Evolutionary conservation across 2,113 vertebrate species (phyloP).

Genomic region (Hyla sarda): DNA sequence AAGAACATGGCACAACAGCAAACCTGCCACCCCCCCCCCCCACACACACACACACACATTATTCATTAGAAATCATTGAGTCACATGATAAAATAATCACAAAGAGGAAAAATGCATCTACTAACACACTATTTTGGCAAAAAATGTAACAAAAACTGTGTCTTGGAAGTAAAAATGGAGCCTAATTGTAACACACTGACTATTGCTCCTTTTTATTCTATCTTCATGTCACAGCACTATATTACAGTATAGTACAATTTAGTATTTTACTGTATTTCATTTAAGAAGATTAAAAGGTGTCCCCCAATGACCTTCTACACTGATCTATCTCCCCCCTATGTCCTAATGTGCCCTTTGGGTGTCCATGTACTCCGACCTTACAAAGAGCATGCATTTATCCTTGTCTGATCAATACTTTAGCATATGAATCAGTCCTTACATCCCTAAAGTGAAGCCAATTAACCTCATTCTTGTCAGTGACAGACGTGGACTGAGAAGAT

Average conservation of each 20-base stretch:
- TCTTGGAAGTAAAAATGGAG: background rate
- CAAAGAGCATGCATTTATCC: slow-evolving; percentile 25
- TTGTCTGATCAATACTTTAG: slow-evolving; percentile 31
- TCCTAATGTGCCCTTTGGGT: background rate
- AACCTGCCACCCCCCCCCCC: too few species aligned
- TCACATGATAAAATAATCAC: too few species aligned
- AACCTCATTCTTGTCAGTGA: slow-evolving; percentile 11
- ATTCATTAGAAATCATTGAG: too few species aligned
- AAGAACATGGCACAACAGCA: too few species aligned
- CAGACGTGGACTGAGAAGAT: slow-evolving; percentile 5
- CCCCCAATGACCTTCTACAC: background rate
- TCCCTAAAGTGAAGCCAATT: slow-evolving; percentile 19
- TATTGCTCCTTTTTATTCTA: background rate
- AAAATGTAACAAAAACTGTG: too few species aligned
- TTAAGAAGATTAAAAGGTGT: slow-evolving; percentile 1
- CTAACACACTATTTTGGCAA: too few species aligned
- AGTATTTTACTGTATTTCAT: background rate
- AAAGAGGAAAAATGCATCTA: too few species aligned
- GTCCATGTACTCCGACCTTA: background rate
- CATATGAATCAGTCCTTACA: slow-evolving; percentile 19
- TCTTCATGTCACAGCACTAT: too few species aligned
- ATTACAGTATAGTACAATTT: background rate
- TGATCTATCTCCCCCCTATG: background rate
- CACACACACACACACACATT: too few species aligned
- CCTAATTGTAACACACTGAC: background rate